These are phyloP conservation scores for Eudyptes chrysolophus DNA, from an alignment of 2,113 vertebrate genomes.

Conservation along the genomic window DNA sequence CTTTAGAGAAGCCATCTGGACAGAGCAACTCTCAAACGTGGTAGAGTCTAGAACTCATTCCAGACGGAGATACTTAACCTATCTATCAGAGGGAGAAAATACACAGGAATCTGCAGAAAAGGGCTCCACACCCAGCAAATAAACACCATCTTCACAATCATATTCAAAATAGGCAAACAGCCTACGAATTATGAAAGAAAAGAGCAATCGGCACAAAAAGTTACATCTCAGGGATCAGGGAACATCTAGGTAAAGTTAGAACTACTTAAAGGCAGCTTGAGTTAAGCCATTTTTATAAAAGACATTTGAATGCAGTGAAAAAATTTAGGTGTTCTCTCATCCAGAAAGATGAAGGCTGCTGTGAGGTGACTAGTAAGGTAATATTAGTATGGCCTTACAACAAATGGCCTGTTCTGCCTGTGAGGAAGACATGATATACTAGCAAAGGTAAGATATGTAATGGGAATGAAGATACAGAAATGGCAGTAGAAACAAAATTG, in stretches of 20 bases:
- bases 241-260: background rate
- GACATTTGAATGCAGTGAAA: background rate
- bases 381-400: background rate
- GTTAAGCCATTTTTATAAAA: background rate
- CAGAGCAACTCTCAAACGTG: background rate
- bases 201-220: background rate
- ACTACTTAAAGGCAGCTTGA: background rate
- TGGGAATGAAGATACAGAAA: background rate
- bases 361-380: background rate
- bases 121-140: background rate
- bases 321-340: background rate
- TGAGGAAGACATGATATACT: background rate
- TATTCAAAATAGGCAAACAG: background rate
- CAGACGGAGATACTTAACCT: background rate
- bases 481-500: background rate
- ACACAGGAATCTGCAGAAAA: background rate
- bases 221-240: background rate
- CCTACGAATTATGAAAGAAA: background rate
- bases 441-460: background rate
- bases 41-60: background rate
- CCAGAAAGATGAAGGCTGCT: background rate
- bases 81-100: background rate
- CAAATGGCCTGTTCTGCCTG: background rate
- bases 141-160: background rate
- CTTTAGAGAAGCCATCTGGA: background rate